Base-by-base conservation (phyloP, 2,113 vertebrate species). In the Steatornis caripensis region DNA sequence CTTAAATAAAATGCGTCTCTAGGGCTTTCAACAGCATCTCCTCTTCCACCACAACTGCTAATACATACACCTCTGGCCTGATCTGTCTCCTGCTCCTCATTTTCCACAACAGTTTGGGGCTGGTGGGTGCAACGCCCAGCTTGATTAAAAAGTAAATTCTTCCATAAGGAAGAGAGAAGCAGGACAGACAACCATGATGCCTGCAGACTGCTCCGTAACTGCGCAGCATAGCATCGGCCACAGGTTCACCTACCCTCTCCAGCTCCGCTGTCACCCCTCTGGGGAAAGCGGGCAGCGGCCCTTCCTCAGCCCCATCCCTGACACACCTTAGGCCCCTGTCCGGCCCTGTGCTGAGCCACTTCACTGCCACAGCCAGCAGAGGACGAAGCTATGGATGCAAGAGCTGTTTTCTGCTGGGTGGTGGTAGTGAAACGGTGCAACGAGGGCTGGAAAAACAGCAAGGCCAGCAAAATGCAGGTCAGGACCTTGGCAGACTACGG, bases 401-500 rank as follows among this genome's bases (percentile, higher is more conserved):
- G 15, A 76, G 89, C 48, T 1, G 6, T 11, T 64, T 53, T 77
- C 85, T 76, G 82, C 77, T 27, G 85, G 53, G 48, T 2, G 58
- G 2, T 37, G 70, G 70, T 20, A 24, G 62, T 32, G n/a, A 19
- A 36, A 78, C 30, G 2, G 2, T 2, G 1, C 6, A 0, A 69
- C 0, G 2, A 89, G 53, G 90, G 87, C 36, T 0, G 1, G 30
- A 79, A 72, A 92, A 96, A 94, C 4, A 2, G 79, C 96, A 74
- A 92, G 79, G 71, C 79, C 94, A 93, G 96, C 95, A 84, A 85
- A 95, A 97, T 3, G 10, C 53, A 70, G 94, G 90, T 94, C 95
- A 92, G 75, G 79, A 94, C 95, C 95, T 61, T 24, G 0, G 85
- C 82, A 78, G 84, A 84, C 87, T 57, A 9, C 2, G 4, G 87